Evolutionary conservation across 2,797 vertebrate species (phyloP), one percentile per base, ranked within the genome.

Genomic region (Steatocranus sp.): DNA sequence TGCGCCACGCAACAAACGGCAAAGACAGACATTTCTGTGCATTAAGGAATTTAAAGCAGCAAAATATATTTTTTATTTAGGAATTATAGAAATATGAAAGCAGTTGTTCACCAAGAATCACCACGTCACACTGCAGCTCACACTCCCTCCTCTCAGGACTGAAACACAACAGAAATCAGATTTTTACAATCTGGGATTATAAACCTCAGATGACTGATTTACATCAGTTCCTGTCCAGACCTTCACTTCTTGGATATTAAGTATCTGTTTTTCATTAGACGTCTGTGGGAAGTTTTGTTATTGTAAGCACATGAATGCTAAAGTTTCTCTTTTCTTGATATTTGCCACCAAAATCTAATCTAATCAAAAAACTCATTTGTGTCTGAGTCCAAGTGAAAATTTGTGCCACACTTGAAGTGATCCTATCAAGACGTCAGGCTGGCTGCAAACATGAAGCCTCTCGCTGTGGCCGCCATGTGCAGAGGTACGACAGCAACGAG

Each of bases 391-490:
- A 63, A 14, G 32, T 20, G 18, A 20, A 38, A 1, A 41, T 23
- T 15, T 66, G 61, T 38, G 36, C n/a, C 61, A 41, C 12, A 38
- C 8, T 23, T 66, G 53, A 56, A 56, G 53, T 6, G 61, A 38
- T 63, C 18, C 11, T 0, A 14, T 38, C 34, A 41, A 41, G 18
- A 23, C 1, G 8, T 66, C 61, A 23, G 38, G 63, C 20, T 25
- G 38, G 34, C n/a, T 4, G 63, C 38, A 43, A 23, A 43, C 36
- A 68, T 43, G 36, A 68, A 25, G 63, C 20, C 36, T 43, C 63
- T 5, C 0, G 2, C 63, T 68, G 36, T 1, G 1, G 8, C 0
- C 8, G 11, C 18, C 58, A 36, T 4, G 18, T 20, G 34, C n/a
- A 66, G 12, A 43, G 8, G 5, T 15, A 41, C 1, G 7, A 68